Conservation (phyloP, 2,797 vertebrate genomes). For the Antennarius maculatus region DNA sequence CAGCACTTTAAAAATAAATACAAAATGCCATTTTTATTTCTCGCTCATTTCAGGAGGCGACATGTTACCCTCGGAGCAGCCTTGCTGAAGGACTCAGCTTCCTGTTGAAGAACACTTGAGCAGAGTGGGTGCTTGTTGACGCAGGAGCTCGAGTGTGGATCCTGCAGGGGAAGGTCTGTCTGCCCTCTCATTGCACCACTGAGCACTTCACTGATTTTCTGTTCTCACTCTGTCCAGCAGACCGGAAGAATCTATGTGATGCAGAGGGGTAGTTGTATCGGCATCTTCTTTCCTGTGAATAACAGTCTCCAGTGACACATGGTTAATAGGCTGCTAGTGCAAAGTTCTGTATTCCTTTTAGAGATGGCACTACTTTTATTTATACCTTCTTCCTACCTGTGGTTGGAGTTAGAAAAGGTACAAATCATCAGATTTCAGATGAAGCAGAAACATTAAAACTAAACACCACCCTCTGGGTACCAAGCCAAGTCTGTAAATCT, state of each 20-base stretch:
- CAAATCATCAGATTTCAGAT: no score
- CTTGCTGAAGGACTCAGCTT: conserved; percentile 37
- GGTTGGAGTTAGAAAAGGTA: no score
- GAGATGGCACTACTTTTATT: background rate
- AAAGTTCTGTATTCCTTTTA: background rate
- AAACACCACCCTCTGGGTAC: no score
- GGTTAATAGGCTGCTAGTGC: background rate
- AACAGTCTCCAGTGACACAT: background rate
- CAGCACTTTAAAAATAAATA: conserved; percentile 7
- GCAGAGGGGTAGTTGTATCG: conserved; percentile 26
- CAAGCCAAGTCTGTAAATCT: no score
- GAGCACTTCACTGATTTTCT: conserved; percentile 26
- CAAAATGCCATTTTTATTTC: conserved; percentile 21
- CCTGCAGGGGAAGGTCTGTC: conserved; percentile 42
- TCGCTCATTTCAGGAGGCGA: conserved; percentile 12
- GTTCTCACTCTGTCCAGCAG: conserved; percentile 26
- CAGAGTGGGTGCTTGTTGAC: conserved; percentile 52
- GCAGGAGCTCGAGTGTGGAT: conserved; percentile 44
- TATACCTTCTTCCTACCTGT: background rate
- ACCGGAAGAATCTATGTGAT: conserved; percentile 31
- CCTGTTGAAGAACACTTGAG: conserved; percentile 63
- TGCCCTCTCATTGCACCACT: conserved; percentile 26
- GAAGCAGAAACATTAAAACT: background rate
- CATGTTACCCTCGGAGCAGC: conserved; percentile 32
- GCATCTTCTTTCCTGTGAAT: conserved; percentile 26